phyloP scores from a whole-genome alignment of 2,888 invertebrate genomes.

The Hirudinaria manillensis region DNA sequence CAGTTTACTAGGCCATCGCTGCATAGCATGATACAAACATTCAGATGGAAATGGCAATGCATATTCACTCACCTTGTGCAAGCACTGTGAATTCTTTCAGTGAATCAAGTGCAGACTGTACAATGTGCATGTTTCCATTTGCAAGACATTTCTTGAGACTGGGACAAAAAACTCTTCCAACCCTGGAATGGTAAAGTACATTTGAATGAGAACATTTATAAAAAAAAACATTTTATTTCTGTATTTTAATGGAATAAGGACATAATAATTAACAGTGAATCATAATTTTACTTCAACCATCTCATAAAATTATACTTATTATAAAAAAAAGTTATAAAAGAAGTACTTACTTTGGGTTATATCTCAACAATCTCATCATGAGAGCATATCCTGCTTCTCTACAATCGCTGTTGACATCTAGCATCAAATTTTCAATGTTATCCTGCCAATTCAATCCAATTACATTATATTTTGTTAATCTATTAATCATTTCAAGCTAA shows the following conservation, averaged over 20 bases:
- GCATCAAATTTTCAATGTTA: conserved; percentile 59
- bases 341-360: conserved; percentile 59
- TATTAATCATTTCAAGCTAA: too few relatives aligned
- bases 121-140: conserved; percentile 71
- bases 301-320: too few relatives aligned
- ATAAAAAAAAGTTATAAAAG: too few relatives aligned
- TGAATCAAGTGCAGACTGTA: conserved; percentile 71
- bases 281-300: too few relatives aligned
- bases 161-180: conserved; percentile 64
- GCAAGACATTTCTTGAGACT: conserved; percentile 76
- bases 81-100: conserved; percentile 76
- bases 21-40: background rate
- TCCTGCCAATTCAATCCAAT: conserved; percentile 52
- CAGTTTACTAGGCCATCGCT: too few relatives aligned
- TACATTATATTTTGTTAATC: too few relatives aligned
- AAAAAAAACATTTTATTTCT: background rate
- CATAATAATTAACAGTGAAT: too few relatives aligned
- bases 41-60: background rate
- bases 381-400: conserved; percentile 69
- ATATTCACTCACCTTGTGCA: conserved; percentile 46
- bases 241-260: background rate
- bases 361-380: conserved; percentile 67
- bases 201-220: background rate
- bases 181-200: conserved; percentile 40
- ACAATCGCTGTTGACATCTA: conserved; percentile 62